These are phyloP conservation scores for Dendroctonus valens DNA, from an alignment of 1,140 invertebrate species.

Conservation along the genomic window DNA sequence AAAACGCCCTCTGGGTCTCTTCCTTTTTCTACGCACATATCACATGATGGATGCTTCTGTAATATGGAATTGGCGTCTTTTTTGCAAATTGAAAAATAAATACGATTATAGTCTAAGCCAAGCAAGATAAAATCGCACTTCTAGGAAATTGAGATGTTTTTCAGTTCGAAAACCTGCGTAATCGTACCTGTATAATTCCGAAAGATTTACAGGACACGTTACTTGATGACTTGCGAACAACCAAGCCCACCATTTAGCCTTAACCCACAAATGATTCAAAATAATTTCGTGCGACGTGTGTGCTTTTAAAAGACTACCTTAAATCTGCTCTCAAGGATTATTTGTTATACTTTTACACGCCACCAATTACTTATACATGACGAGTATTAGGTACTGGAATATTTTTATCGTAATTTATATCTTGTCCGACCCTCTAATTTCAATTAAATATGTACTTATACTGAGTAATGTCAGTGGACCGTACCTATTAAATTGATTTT, in stretches of 20 bases:
- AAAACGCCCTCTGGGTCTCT: background rate
- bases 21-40: too few relatives aligned
- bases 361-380: background rate
- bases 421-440: background rate
- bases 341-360: conserved; percentile 13
- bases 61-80: too few relatives aligned
- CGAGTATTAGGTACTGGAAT: conserved; percentile 5
- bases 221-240: conserved; percentile 12
- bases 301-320: conserved; percentile 15
- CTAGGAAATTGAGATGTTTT: background rate
- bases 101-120: too few relatives aligned
- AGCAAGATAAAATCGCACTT: too few relatives aligned
- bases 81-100: too few relatives aligned
- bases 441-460: background rate
- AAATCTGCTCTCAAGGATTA: conserved; percentile 18
- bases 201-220: conserved; percentile 17
- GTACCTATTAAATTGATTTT: too few relatives aligned
- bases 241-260: conserved; percentile 14
- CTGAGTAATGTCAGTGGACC: too few relatives aligned
- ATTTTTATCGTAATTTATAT: conserved; percentile 2
- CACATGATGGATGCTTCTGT: too few relatives aligned
- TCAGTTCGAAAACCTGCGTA: conserved; percentile 5
- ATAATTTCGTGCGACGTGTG: conserved; percentile 18
- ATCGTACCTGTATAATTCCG: conserved; percentile 10
- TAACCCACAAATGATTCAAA: conserved; percentile 18